phyloP scores from a whole-genome alignment of 2,113 vertebrate genomes.

The Sarotherodon lohbergeri region DNA sequence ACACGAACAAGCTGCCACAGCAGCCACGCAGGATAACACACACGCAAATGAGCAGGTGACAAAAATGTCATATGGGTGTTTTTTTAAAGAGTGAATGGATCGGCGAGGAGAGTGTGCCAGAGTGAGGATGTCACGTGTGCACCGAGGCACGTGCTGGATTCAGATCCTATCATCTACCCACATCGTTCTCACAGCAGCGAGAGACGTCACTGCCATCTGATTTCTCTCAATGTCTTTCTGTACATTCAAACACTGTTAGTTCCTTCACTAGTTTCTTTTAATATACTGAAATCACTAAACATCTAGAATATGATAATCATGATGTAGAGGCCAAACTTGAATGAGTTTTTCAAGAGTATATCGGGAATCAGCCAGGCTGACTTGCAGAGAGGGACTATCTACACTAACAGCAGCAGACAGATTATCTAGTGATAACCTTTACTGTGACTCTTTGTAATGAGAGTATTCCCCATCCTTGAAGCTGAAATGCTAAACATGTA shows the following conservation, averaged over 20 bases:
- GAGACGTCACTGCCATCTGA: neutral
- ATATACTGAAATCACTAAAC: neutral
- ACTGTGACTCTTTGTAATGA: neutral
- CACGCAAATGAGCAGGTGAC: neutral
- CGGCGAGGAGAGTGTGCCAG: neutral
- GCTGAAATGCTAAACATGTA: neutral
- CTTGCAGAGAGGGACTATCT: neutral
- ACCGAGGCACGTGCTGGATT: neutral
- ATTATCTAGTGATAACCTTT: neutral
- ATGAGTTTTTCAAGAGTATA: neutral
- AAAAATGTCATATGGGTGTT: neutral
- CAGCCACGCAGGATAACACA: neutral
- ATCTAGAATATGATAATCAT: neutral
- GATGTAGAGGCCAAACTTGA: neutral
- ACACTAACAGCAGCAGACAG: neutral
- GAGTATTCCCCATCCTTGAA: neutral
- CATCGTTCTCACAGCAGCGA: neutral
- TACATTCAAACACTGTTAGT: neutral
- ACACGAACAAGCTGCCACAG: neutral
- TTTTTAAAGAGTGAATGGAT: constrained; percentile 1
- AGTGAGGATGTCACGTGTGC: neutral
- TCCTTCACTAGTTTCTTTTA: neutral
- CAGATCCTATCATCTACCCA: neutral
- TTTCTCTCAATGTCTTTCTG: neutral
- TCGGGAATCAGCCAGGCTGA: neutral